A percentile compares a stretch with the other conserved stretches of the same genome.
Conservation (phyloP, 2,113 vertebrate genomes). For the Podocnemis expansa region DNA sequence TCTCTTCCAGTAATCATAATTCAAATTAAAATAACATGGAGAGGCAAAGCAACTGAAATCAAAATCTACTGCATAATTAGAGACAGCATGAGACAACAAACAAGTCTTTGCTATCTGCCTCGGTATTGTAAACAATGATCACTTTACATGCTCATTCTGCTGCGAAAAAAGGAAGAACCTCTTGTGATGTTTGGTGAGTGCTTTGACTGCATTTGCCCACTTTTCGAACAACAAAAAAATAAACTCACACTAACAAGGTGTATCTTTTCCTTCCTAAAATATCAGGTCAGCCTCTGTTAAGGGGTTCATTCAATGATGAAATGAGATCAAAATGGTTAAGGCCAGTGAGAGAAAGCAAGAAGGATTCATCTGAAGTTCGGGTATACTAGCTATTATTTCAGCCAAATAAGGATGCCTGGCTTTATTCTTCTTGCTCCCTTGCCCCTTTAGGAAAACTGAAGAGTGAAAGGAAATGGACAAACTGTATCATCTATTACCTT, state of each 20-base stretch:
- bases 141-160: slow-evolving; percentile 72
- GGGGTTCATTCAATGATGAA: slow-evolving; percentile 72
- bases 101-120: slow-evolving; percentile 71
- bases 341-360: slow-evolving; percentile 70
- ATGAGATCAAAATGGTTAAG: slow-evolving; percentile 76
- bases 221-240: slow-evolving; percentile 76
- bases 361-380: slow-evolving; percentile 73
- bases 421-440: slow-evolving; percentile 74
- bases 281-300: slow-evolving; percentile 70
- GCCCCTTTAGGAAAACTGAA: slow-evolving; percentile 75
- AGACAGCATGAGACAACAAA: slow-evolving; percentile 65
- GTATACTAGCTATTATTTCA: slow-evolving; percentile 74
- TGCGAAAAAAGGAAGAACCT: slow-evolving; percentile 66
- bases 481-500: slow-evolving; percentile 73
- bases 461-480: slow-evolving; percentile 73
- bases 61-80: slow-evolving; percentile 74
- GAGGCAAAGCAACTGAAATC: slow-evolving; percentile 67
- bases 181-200: slow-evolving; percentile 71
- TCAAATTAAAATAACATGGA: slow-evolving; percentile 71
- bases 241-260: slow-evolving; percentile 75
- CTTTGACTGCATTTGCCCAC: slow-evolving; percentile 75
- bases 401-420: slow-evolving; percentile 73
- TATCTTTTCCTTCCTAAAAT: slow-evolving; percentile 75
- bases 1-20: slow-evolving; percentile 53
- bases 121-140: slow-evolving; percentile 72